phyloP scores from a whole-genome alignment of 2,888 invertebrate genomes.

The Unio pictorum region DNA sequence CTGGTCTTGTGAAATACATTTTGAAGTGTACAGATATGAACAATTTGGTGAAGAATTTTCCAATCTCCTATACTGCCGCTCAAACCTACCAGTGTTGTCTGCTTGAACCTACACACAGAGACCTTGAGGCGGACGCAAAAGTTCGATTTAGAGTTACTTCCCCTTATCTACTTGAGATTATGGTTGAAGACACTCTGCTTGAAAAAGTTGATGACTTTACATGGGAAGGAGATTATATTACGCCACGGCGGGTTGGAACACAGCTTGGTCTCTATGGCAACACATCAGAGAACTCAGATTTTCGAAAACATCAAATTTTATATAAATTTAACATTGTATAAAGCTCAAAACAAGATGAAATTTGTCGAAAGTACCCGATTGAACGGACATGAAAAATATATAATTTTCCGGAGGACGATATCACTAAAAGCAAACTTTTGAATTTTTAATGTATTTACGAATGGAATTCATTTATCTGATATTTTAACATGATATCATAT shows the following conservation, averaged over 20 bases:
- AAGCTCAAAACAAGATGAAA: neutral
- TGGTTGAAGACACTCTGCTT: slow-evolving; percentile 24
- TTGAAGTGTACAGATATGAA: slow-evolving; percentile 41
- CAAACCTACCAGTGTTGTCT: slow-evolving; percentile 35
- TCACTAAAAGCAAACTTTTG: too few relatives aligned
- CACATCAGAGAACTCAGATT: slow-evolving; percentile 16
- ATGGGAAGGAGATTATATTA: slow-evolving; percentile 36
- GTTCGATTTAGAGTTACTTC: slow-evolving; percentile 33
- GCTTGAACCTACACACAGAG: slow-evolving; percentile 33
- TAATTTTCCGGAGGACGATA: too few relatives aligned
- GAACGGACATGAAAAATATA: too few relatives aligned
- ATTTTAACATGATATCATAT: too few relatives aligned
- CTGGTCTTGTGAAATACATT: slow-evolving; percentile 38
- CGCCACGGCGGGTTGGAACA: slow-evolving; percentile 34
- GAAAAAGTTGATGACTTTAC: slow-evolving; percentile 37
- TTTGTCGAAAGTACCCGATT: too few relatives aligned
- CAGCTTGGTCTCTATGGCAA: slow-evolving; percentile 26
- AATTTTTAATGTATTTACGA: too few relatives aligned
- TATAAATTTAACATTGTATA: slow-evolving; percentile 38
- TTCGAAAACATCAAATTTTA: slow-evolving; percentile 25
- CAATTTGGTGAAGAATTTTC: slow-evolving; percentile 35
- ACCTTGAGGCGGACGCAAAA: slow-evolving; percentile 32
- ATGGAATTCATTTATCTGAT: too few relatives aligned
- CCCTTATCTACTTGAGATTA: slow-evolving; percentile 28
- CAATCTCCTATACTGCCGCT: slow-evolving; percentile 34